Percentiles rank a stretch among this genome's conserved stretches.
Evolutionary conservation across 2,797 vertebrate species (phyloP).

Genomic region (Acestrorhynchus altus): DNA sequence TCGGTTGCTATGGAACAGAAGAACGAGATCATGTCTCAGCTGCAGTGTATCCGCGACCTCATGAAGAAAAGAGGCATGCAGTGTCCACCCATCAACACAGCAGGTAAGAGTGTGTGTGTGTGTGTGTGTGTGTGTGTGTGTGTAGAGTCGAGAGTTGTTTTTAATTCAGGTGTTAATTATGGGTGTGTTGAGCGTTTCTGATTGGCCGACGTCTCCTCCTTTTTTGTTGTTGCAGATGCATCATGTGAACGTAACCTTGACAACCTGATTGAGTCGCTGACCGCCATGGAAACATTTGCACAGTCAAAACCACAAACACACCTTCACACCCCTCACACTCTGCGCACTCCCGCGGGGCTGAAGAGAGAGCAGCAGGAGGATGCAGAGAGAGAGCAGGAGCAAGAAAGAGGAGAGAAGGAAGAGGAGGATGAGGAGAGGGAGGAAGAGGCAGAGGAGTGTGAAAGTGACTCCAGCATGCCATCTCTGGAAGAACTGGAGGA

Average conservation of each 20-base stretch:
- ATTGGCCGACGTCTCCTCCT: neutral
- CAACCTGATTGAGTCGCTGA: constrained; percentile 84
- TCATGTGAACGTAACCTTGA: constrained; percentile 83
- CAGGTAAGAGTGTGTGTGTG: constrained; percentile 67
- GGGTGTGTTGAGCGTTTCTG: neutral
- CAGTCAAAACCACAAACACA: constrained; percentile 38
- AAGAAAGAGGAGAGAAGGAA: neutral
- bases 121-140: too few relatives aligned
- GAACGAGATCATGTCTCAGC: constrained; percentile 91
- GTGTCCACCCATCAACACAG: constrained; percentile 75
- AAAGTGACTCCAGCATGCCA: constrained; percentile 62
- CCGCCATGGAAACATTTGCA: constrained; percentile 63
- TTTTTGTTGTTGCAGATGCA: constrained; percentile 67
- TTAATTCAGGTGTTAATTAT: neutral
- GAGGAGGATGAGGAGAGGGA: constrained; percentile 6
- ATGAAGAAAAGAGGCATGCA: constrained; percentile 94
- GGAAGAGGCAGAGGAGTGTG: constrained; percentile 49
- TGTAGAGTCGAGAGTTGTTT: neutral
- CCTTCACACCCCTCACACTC: constrained; percentile 12
- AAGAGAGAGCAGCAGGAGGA: constrained; percentile 34
- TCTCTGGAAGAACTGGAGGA: constrained; percentile 64
- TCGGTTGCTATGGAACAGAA: constrained; percentile 90
- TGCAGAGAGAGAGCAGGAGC: neutral
- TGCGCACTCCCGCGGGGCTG: constrained; percentile 37
- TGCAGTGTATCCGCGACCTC: constrained; percentile 86